phyloP scores from a whole-genome alignment of 1,140 invertebrate genomes.

The Drosophila obscura region DNA sequence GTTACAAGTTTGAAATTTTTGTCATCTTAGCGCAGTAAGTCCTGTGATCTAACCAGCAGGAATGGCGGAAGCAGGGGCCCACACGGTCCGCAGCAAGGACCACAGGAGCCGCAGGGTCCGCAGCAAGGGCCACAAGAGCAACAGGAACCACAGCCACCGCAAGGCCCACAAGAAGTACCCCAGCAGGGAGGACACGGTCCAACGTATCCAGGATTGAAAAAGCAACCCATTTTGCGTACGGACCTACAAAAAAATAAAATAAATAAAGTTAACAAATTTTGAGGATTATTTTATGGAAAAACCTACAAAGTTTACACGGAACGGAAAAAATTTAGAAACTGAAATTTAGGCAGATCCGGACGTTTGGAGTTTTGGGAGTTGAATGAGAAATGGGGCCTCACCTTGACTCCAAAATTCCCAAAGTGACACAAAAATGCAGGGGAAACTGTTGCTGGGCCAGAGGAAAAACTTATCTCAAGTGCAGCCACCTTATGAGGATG shows the following conservation, averaged over 20 bases:
- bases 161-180: too few relatives aligned
- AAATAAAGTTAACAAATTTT: not conserved
- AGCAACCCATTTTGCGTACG: not conserved
- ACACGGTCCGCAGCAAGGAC: not conserved
- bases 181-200: constrained; percentile 7
- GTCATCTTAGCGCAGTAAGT: not conserved
- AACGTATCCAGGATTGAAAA: constrained; percentile 21
- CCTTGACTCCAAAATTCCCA: not conserved
- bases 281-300: not conserved
- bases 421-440: constrained; percentile 1
- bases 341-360: not conserved
- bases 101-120: not conserved
- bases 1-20: not conserved
- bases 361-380: not conserved
- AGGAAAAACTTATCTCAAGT: constrained; percentile 27
- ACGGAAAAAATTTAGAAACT: constrained; percentile 3
- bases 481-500: constrained; percentile 27
- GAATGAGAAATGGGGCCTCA: constrained; percentile 2
- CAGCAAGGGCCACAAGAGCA: not conserved
- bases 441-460: constrained; percentile 32
- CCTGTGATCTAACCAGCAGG: not conserved
- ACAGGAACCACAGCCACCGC: not conserved
- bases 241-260: not conserved
- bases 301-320: not conserved
- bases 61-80: not conserved